Percentiles rank a stretch among this genome's conserved stretches.
Conservation (phyloP, 1,140 invertebrate genomes). For the Tribolium madens region DNA sequence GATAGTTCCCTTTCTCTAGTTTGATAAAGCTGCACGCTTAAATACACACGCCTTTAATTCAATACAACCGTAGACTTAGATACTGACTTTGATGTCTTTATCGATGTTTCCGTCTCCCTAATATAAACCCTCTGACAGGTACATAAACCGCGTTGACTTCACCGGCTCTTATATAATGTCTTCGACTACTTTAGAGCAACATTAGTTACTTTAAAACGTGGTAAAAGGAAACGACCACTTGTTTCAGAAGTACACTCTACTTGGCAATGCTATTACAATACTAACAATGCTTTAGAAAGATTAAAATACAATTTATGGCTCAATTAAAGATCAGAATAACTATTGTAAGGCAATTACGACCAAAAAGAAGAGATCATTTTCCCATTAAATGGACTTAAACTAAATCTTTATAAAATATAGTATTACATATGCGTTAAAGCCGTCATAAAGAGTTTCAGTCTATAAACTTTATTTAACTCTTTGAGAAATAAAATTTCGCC, state of each 20-base stretch:
- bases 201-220: slow-evolving; percentile 1
- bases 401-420: not conserved
- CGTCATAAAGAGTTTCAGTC: not conserved
- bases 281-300: too few relatives aligned
- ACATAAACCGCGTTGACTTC: slow-evolving; percentile 11
- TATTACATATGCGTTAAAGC: not conserved
- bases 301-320: too few relatives aligned
- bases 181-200: not conserved
- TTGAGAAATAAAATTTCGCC: not conserved
- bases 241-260: not conserved
- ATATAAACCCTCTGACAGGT: slow-evolving; percentile 6
- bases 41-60: slow-evolving; percentile 17
- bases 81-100: slow-evolving; percentile 25
- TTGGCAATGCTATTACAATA: not conserved
- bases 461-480: not conserved
- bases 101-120: slow-evolving; percentile 11
- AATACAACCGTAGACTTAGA: slow-evolving; percentile 5
- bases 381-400: too few relatives aligned
- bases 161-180: not conserved
- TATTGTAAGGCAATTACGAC: too few relatives aligned
- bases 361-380: too few relatives aligned
- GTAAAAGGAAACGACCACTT: not conserved
- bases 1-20: not conserved
- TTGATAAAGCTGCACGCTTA: not conserved
- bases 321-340: too few relatives aligned